Base-by-base conservation (phyloP, 2,113 vertebrate genomes). In the Etheostoma spectabile region DNA sequence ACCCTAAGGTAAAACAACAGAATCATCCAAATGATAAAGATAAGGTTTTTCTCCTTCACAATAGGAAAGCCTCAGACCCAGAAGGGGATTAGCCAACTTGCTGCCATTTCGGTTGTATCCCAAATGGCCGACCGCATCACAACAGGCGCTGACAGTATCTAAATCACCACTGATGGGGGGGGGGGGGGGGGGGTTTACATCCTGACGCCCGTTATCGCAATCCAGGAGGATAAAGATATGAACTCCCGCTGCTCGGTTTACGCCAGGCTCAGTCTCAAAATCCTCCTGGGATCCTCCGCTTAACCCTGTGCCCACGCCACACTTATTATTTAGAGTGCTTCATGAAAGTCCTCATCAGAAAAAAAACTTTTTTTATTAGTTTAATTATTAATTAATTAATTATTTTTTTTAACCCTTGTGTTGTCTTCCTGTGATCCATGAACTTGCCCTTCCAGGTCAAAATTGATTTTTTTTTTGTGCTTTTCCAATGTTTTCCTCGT, bases 181-280 rank as follows among this genome's bases (percentile, higher is more conserved):
- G n/a, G n/a, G n/a, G n/a, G n/a, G n/a, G n/a, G n/a, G 77, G 85
- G 52, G 62, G 77, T 81, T 82, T 57, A 69, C 80, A 70, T 86
- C 60, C 49, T 3, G 13, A 78, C 5, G 19, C 42, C 72, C 12
- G 65, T 68, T 86, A 77, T 85, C 80, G 72, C 52, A 66, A 63
- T 22, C 55, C 67, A 57, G 67, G 60, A 65, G 59, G 71, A 81
- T 72, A 68, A 68, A 64, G 84, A 89, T 89, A 22, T 48, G 57
- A 74, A 53, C 59, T 56, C 62, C 72, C 53, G 49, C 30, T 19
- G 1, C 59, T 49, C 22, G 0, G 55, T 48, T 63, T 72, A 67
- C 21, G 55, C 64, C 64, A n/a, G 22, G 16, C 55, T 71, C 53
- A 33, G 65, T 21, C 49, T 60, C 62, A 72, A 68, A 24, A 69